These are phyloP conservation scores for Hemaris fuciformis DNA, from an alignment of 2,888 invertebrate genomes.

Conservation along the genomic window DNA sequence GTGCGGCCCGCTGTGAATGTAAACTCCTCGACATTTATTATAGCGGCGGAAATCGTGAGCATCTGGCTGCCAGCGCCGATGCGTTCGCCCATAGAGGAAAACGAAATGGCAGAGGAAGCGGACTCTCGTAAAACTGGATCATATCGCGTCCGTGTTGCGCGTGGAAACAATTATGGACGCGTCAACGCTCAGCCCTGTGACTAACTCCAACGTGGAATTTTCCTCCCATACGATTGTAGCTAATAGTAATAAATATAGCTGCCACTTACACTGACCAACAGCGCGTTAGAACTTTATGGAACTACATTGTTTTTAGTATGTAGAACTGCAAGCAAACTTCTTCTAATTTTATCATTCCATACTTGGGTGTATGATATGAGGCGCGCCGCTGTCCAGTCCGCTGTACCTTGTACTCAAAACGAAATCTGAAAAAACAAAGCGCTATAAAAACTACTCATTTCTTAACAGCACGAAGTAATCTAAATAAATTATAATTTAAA, in stretches of 20 bases:
- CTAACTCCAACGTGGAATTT: constrained; percentile 11
- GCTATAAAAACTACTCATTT: too few relatives aligned
- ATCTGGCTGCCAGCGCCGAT: constrained; percentile 47
- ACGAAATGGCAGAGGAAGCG: constrained; percentile 58
- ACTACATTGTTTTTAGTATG: neutral
- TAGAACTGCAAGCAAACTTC: neutral
- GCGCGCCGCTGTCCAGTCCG: too few relatives aligned
- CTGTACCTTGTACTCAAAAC: too few relatives aligned
- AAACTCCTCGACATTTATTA: constrained; percentile 53
- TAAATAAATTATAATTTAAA: neutral
- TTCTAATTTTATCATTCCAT: too few relatives aligned
- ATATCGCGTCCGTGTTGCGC: constrained; percentile 31
- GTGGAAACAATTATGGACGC: constrained; percentile 35
- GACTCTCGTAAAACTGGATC: constrained; percentile 46
- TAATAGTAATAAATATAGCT: neutral
- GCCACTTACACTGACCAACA: neutral
- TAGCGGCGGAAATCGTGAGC: constrained; percentile 57
- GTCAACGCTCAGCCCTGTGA: constrained; percentile 26
- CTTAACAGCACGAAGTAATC: too few relatives aligned
- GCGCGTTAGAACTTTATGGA: neutral
- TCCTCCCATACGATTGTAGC: constrained; percentile 14
- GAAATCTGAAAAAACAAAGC: too few relatives aligned
- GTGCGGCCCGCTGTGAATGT: constrained; percentile 52
- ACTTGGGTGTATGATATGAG: too few relatives aligned
- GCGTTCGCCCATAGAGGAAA: constrained; percentile 49